Percentiles rank a stretch among this genome's conserved stretches.
These are phyloP conservation scores for Lerema accius DNA, from an alignment of 1,140 invertebrate species.

Conservation along the genomic window DNA sequence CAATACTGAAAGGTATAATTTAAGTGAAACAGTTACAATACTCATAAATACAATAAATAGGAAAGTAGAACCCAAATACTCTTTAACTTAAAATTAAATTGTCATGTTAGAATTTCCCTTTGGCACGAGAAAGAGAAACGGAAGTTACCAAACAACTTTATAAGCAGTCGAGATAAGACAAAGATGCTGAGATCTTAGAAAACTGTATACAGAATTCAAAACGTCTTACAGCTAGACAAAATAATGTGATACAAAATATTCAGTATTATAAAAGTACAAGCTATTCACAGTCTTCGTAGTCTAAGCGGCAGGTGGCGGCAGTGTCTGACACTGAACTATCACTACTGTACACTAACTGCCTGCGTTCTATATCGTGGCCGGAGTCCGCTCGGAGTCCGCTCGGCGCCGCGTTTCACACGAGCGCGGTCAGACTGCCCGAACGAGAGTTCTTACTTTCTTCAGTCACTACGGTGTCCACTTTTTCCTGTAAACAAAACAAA, in stretches of 20 bases:
- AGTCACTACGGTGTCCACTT: slow-evolving; percentile 45
- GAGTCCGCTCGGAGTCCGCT: slow-evolving; percentile 9
- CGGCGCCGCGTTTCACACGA: slow-evolving; percentile 54
- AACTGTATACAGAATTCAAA: slow-evolving; percentile 70
- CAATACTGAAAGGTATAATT: slow-evolving; percentile 18
- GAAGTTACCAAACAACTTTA: slow-evolving; percentile 45
- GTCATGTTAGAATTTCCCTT: slow-evolving; percentile 73
- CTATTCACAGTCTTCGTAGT: slow-evolving; percentile 69
- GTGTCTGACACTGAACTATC: slow-evolving; percentile 48
- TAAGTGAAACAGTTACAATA: slow-evolving; percentile 15
- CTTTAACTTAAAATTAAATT: slow-evolving; percentile 56
- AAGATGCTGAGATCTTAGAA: slow-evolving; percentile 74
- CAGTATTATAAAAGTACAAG: slow-evolving; percentile 49
- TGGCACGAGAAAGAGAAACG: slow-evolving; percentile 71
- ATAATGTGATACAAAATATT: slow-evolving; percentile 55
- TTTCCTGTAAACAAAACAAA: slow-evolving; percentile 51
- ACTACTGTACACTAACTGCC: slow-evolving; percentile 50
- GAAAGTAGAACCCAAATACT: slow-evolving; percentile 54
- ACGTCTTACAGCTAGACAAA: slow-evolving; percentile 44
- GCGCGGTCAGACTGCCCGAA: slow-evolving; percentile 70
- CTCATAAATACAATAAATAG: slow-evolving; percentile 76
- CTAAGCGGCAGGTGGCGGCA: slow-evolving; percentile 41
- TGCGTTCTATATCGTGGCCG: slow-evolving; percentile 9
- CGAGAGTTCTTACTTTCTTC: slow-evolving; percentile 61
- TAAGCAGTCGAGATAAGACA: slow-evolving; percentile 44